Evolutionary conservation across 2,113 vertebrate species (phyloP).

Genomic region (Upupa epops): DNA sequence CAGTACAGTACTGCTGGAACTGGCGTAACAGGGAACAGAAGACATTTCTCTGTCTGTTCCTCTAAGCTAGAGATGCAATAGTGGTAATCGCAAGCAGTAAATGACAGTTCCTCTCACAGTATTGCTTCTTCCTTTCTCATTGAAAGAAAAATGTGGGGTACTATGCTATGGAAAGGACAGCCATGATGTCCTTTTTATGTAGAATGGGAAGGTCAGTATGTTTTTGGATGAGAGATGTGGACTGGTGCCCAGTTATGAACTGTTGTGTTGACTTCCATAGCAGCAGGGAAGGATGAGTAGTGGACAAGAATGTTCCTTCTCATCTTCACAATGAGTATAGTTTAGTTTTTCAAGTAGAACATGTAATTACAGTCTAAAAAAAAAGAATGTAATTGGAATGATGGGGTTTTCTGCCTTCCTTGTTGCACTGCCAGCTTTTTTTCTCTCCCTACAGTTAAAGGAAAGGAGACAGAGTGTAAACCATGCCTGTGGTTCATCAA

Average conservation of each 20-base stretch:
- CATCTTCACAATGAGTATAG: background rate
- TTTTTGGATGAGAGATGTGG: background rate
- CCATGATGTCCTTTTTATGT: background rate
- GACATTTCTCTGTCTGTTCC: background rate
- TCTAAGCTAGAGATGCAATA: accelerated
- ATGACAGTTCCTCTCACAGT: background rate
- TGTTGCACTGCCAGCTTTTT: background rate
- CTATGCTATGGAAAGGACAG: background rate
- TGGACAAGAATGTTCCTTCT: background rate
- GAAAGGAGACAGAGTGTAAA: background rate
- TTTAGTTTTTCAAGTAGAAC: slow-evolving; percentile 8
- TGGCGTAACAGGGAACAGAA: background rate
- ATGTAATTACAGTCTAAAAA: background rate
- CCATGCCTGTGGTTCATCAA: accelerated
- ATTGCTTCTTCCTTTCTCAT: background rate
- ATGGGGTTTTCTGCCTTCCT: background rate
- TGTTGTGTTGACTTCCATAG: background rate
- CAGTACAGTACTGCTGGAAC: background rate
- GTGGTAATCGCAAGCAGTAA: background rate
- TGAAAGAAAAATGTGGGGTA: background rate
- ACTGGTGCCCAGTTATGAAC: background rate
- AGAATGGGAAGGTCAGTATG: background rate
- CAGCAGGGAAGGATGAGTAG: background rate
- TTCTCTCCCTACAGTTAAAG: background rate
- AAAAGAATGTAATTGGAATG: background rate